phyloP scores from a whole-genome alignment of 2,888 invertebrate species.

The Harpalus rubripes region DNA sequence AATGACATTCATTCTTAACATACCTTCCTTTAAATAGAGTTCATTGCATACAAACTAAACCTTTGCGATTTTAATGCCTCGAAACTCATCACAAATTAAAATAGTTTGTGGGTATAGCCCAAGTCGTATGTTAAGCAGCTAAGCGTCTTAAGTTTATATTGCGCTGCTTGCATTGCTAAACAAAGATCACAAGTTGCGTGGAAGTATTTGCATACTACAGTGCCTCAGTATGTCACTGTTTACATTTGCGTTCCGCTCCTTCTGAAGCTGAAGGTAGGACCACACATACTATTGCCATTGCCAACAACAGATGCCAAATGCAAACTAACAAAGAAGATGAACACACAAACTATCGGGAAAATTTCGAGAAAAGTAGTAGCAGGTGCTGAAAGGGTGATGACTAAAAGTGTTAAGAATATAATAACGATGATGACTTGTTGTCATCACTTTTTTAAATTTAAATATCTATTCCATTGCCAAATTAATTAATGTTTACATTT shows the following conservation, averaged over 20 bases:
- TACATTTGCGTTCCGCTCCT: neutral
- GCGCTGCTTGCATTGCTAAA: conserved; percentile 60
- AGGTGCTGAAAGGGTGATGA: neutral
- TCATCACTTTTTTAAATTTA: too few relatives aligned
- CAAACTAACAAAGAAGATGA: neutral
- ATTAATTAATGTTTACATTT: too few relatives aligned
- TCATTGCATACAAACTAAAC: neutral
- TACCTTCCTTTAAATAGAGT: neutral
- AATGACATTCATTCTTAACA: neutral
- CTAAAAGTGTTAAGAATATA: neutral
- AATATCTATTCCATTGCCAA: too few relatives aligned
- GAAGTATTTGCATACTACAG: conserved; percentile 36
- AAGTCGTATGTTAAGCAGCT: conserved; percentile 32
- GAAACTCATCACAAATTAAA: conserved; percentile 34
- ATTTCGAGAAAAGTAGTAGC: neutral
- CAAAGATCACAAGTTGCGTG: conserved; percentile 59
- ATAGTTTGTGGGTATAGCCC: neutral
- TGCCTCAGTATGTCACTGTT: conserved; percentile 11
- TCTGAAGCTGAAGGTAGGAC: neutral
- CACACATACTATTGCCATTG: neutral
- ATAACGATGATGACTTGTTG: too few relatives aligned
- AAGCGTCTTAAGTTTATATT: conserved; percentile 51
- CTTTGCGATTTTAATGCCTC: conserved; percentile 4
- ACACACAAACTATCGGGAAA: neutral
- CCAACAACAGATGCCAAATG: neutral